phyloP scores from a whole-genome alignment of 2,113 vertebrate species.

The Aythya baeri region DNA sequence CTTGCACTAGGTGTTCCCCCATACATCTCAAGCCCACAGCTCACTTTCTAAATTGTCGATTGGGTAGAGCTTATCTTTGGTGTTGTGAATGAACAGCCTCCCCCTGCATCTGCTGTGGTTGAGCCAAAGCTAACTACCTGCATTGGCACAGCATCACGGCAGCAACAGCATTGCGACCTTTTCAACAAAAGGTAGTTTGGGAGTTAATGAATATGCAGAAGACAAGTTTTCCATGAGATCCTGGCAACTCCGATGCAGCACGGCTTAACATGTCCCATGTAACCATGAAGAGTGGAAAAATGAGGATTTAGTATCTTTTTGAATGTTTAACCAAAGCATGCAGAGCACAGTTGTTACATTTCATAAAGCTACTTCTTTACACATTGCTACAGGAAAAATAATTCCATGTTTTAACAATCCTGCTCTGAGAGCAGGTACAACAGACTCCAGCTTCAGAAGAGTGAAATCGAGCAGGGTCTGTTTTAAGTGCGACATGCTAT shows the following conservation, averaged over 20 bases:
- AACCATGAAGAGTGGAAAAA: neutral
- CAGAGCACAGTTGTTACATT: neutral
- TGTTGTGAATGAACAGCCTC: neutral
- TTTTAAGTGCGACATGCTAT: neutral
- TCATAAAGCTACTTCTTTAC: neutral
- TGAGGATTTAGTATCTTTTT: neutral
- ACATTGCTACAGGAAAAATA: neutral
- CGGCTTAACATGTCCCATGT: neutral
- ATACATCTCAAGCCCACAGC: rapidly evolving
- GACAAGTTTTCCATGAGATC: neutral
- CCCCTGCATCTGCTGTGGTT: neutral
- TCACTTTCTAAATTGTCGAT: neutral
- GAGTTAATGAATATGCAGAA: neutral
- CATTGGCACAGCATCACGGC: rapidly evolving
- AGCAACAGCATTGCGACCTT: neutral
- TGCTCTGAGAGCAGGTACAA: neutral
- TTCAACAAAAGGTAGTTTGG: neutral
- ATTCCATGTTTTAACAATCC: neutral
- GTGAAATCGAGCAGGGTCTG: neutral
- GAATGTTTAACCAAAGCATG: neutral
- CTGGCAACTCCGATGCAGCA: neutral
- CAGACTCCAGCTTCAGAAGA: neutral
- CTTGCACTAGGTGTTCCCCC: neutral
- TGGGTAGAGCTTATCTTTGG: neutral
- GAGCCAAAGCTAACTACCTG: neutral